Percentiles rank a stretch among this genome's conserved stretches.
phyloP scores from a whole-genome alignment of 2,113 vertebrate genomes.

The Enhydra lutris region DNA sequence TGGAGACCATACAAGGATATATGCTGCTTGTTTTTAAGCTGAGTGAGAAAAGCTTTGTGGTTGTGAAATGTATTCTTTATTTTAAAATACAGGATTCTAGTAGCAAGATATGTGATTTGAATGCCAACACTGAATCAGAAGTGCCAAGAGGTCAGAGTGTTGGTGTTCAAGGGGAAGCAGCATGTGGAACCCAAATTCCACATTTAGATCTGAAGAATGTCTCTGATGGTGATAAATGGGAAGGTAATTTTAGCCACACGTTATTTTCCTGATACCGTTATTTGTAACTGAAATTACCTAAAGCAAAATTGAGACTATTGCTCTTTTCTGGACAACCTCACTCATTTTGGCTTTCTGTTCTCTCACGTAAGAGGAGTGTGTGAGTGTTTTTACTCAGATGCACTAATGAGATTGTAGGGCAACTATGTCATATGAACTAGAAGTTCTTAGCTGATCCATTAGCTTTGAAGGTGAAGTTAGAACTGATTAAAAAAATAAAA shows the following conservation, averaged over 20 bases:
- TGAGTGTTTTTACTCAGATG: slow-evolving; percentile 24
- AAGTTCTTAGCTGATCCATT: neutral
- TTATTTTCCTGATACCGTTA: slow-evolving; percentile 21
- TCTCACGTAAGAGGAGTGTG: neutral
- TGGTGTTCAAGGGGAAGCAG: slow-evolving; percentile 75
- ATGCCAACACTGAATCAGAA: slow-evolving; percentile 83
- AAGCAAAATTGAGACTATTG: slow-evolving; percentile 21
- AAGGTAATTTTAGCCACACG: slow-evolving; percentile 83
- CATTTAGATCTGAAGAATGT: slow-evolving; percentile 84
- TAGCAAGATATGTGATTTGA: slow-evolving; percentile 82
- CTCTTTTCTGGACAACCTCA: slow-evolving; percentile 15
- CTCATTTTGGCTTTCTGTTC: slow-evolving; percentile 31
- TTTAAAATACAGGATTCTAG: slow-evolving; percentile 81
- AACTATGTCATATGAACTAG: neutral
- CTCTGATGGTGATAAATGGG: slow-evolving; percentile 85
- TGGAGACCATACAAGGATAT: neutral
- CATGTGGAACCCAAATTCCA: slow-evolving; percentile 73
- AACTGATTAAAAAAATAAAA: slow-evolving; percentile 29
- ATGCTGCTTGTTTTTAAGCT: slow-evolving; percentile 39
- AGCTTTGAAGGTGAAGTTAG: slow-evolving; percentile 28
- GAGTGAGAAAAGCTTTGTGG: slow-evolving; percentile 16
- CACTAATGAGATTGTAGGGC: neutral
- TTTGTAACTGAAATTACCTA: slow-evolving; percentile 51
- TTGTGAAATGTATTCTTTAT: slow-evolving; percentile 60
- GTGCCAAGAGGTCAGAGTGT: slow-evolving; percentile 64